Conservation (phyloP, 2,888 invertebrate species). For the Eulithis prunata region DNA sequence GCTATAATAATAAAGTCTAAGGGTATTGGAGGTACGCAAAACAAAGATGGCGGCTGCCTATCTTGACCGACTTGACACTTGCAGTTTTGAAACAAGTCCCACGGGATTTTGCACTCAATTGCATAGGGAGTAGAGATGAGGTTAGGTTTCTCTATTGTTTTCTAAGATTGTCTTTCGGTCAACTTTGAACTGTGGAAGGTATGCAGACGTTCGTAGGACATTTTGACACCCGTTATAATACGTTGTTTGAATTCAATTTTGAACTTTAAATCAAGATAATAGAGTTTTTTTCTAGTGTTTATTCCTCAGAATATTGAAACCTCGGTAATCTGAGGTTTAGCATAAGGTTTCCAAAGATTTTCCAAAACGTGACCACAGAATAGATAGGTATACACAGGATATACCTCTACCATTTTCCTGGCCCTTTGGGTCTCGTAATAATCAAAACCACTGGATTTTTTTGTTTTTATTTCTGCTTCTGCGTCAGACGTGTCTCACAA, state of each 20-base stretch:
- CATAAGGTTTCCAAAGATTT: too few relatives aligned
- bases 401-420: too few relatives aligned
- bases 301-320: too few relatives aligned
- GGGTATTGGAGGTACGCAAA: constrained; percentile 5
- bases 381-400: too few relatives aligned
- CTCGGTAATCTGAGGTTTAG: too few relatives aligned
- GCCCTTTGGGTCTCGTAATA: too few relatives aligned
- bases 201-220: constrained; percentile 34
- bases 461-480: too few relatives aligned
- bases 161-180: constrained; percentile 18
- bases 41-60: constrained; percentile 26
- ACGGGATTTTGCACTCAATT: constrained; percentile 28
- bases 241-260: constrained; percentile 2
- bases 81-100: constrained; percentile 20
- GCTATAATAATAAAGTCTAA: background rate
- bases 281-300: background rate
- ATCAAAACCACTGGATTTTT: too few relatives aligned
- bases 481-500: too few relatives aligned
- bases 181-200: constrained; percentile 31
- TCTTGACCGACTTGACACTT: constrained; percentile 30
- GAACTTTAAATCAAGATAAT: constrained; percentile 2
- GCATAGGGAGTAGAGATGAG: constrained; percentile 21
- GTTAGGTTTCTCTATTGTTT: constrained; percentile 24
- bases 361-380: too few relatives aligned
- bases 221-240: constrained; percentile 26